Percentiles rank a stretch among this genome's conserved stretches.
Evolutionary conservation across 2,888 invertebrate genomes (phyloP).

Genomic region (Chrysolina americana): DNA sequence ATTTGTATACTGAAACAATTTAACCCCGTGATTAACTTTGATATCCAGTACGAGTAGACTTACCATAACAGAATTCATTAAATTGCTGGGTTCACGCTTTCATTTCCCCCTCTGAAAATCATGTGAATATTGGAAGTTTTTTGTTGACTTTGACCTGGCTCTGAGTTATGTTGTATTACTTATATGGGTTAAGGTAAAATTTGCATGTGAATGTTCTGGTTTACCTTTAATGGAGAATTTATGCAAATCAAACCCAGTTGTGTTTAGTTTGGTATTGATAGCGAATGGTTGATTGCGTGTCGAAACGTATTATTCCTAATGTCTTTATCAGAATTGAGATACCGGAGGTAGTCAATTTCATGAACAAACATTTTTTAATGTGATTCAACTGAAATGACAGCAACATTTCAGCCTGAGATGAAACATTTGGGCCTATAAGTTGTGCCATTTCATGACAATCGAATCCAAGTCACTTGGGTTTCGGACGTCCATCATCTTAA

Average conservation of each 20-base stretch:
- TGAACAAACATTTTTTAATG: too few species aligned
- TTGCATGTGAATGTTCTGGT: neutral
- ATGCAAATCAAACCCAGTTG: neutral
- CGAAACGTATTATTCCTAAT: neutral
- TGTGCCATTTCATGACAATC: too few species aligned
- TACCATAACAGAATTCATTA: neutral
- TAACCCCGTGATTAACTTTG: neutral
- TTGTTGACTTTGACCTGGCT: constrained; percentile 13
- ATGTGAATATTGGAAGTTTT: neutral
- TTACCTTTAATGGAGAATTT: neutral
- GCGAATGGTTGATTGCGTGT: neutral
- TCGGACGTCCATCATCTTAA: too few species aligned
- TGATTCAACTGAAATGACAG: too few species aligned
- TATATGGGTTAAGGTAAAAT: constrained; percentile 10
- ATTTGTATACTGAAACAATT: too few species aligned
- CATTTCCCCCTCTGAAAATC: neutral
- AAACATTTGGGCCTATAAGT: too few species aligned
- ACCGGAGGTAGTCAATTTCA: too few species aligned
- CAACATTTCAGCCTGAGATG: too few species aligned
- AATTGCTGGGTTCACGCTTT: neutral
- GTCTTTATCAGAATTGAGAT: neutral
- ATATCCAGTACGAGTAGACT: neutral
- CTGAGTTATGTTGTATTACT: neutral
- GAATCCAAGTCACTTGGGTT: too few species aligned
- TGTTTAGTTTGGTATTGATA: neutral